Conservation (phyloP, 2,113 vertebrate species). For the Phalacrocorax pelagicus region DNA sequence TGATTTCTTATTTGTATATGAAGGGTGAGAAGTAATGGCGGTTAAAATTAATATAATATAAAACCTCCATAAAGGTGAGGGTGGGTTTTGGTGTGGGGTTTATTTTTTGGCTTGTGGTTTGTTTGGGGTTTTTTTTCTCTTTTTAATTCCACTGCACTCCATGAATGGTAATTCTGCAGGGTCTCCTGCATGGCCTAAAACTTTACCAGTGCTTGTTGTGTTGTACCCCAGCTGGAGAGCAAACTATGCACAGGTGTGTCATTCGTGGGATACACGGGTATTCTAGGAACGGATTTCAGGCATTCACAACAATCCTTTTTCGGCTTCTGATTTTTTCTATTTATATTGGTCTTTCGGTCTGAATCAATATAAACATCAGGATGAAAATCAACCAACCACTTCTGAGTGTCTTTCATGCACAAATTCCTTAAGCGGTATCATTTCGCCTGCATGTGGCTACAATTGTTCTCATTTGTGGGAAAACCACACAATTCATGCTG, state of each 20-base stretch:
- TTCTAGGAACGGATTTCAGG: not conserved
- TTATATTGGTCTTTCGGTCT: not conserved
- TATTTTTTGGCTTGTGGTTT: not conserved
- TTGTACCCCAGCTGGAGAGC: not conserved
- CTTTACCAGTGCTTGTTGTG: not conserved
- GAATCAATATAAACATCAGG: not conserved
- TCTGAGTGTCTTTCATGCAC: not conserved
- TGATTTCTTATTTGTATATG: not conserved
- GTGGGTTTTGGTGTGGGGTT: not conserved
- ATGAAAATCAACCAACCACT: not conserved
- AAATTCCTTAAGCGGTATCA: not conserved
- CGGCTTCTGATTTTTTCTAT: not conserved
- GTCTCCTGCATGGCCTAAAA: not conserved
- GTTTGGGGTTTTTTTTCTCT: too few relatives aligned
- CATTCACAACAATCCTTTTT: not conserved
- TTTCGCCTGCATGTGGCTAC: not conserved
- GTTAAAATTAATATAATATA: not conserved
- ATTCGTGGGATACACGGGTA: not conserved
- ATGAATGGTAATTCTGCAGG: not conserved
- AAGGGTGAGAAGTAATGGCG: not conserved
- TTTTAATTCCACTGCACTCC: not conserved
- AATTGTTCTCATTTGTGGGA: not conserved
- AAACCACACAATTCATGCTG: not conserved
- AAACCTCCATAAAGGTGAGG: not conserved
- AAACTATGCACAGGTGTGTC: not conserved